Percentiles rank a stretch among this genome's conserved stretches.
Evolutionary conservation across 2,797 vertebrate genomes (phyloP).

Genomic region (Falco novaeseelandiae): DNA sequence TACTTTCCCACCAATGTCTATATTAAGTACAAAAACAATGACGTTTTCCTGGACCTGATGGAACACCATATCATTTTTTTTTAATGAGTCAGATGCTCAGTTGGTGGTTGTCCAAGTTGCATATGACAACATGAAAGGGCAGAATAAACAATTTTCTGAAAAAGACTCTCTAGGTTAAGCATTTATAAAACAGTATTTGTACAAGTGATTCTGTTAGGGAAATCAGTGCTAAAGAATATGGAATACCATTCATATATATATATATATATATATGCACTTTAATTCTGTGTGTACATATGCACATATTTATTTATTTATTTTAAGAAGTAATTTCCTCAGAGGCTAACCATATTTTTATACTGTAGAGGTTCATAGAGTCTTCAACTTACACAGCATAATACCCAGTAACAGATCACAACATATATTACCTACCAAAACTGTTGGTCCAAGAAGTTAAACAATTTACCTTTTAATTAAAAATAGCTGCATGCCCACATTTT

Average conservation of each 20-base stretch:
- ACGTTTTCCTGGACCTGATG: not conserved
- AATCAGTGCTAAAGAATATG: not conserved
- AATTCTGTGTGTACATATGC: not conserved
- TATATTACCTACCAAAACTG: not conserved
- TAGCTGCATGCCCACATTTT: not conserved
- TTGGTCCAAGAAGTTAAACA: not conserved
- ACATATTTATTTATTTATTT: not conserved
- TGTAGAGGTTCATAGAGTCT: not conserved
- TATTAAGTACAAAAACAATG: not conserved
- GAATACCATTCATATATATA: not conserved
- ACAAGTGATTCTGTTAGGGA: not conserved
- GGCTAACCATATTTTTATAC: not conserved
- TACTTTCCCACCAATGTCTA: not conserved
- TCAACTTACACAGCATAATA: not conserved
- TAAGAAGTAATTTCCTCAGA: not conserved
- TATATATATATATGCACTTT: fast-evolving
- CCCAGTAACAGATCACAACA: not conserved
- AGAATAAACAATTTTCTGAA: not conserved
- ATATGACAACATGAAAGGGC: not conserved
- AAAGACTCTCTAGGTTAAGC: not conserved
- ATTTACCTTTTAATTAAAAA: not conserved
- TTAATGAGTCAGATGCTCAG: not conserved
- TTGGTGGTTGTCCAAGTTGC: not conserved
- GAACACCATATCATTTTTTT: not conserved
- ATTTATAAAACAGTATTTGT: not conserved